Base-by-base conservation (phyloP, 2,113 vertebrate species). In the Chinchilla lanigera region DNA sequence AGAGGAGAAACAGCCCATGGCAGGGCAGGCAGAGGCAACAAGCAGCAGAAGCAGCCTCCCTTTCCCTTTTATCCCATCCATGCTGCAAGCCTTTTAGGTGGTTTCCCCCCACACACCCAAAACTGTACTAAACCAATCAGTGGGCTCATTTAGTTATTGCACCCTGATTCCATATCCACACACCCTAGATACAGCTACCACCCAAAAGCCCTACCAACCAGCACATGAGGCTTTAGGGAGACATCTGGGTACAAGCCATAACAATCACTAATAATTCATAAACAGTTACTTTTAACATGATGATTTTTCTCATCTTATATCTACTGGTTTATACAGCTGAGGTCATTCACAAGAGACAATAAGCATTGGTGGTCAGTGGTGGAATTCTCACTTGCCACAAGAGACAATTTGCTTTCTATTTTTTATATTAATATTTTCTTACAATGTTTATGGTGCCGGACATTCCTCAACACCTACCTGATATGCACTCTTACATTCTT, bases 311-410 rank as follows among this genome's bases (percentile, higher is more conserved):
- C 22, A 17, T 75, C 12, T 35, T 44, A 2, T 38, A 3, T 61
- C 93, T 89, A 13, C 63, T 80, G 69, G 30, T 96, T 97, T 75
- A 47, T 71, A 83, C 24, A 94, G 35, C 35, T 16, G 22, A 92
- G 47, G 19, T 65, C 73, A 41, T 58, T 94, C 19, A 24, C 24
- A 73, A 86, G 28, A 90, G 65, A 52, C 38, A 20, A 65, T 77
- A n/a, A n/a, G n/a, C n/a, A n/a, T n/a, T n/a, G n/a, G n/a, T n/a
- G n/a, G n/a, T n/a, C n/a, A n/a, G n/a, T n/a, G n/a, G n/a, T n/a
- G n/a, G n/a, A n/a, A n/a, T n/a, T n/a, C n/a, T n/a, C n/a, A n/a
- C n/a, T n/a, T n/a, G n/a, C n/a, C 19, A 24, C 24, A 73, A 86
- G 28, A 90, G 65, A 52, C 38, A 20, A 65, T 77, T 61, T 87